Base-by-base conservation (phyloP, 2,888 invertebrate species). In the Serrognathus titanus region DNA sequence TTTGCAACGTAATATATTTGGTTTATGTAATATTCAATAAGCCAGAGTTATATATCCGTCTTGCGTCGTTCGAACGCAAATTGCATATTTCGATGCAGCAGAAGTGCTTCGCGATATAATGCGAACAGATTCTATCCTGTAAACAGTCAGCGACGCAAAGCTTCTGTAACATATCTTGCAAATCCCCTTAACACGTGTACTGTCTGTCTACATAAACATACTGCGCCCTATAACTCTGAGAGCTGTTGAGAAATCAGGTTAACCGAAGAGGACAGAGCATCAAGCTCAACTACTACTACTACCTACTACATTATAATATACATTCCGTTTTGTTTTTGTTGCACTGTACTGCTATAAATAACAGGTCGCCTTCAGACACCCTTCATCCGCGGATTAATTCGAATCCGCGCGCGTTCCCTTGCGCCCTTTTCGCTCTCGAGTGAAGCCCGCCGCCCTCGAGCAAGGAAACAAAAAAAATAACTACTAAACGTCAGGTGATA, bases 131-230 rank as follows among this genome's bases (percentile, higher is more conserved):
- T 43, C 43, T 20, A 48, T 36, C 48, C 52, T 41, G 58, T 53
- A 60, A 63, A 63, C 62, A 63, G 56, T 63, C 55, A 61, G 47
- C 60, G 63, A 60, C 62, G 51, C 47, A 54, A 55, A 56, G 59
- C 59, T 53, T 51, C 59, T 59, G 62, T 64, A 63, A 63, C 66
- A 64, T 55, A 63, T 66, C 66, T 60, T 62, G 62, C 64, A 68
- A 67, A 68, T 68, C 66, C 64, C 60, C 63, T 55, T 59, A 68
- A 69, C 66, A 67, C 63, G 59, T 67, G 67, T 65, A 65, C 58
- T 62, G 59, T 60, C 62, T 61, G 61, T 61, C 62, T 63, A 54
- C 61, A 59, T 63, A 60, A 64, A 62, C 56, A 58, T 58, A 52
- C 61, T 60, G 58, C 58, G 51, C 53, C 53, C 53, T 52, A 55